Conservation (phyloP, 2,797 vertebrate species). For the Neosilurus hyrtlii region DNA sequence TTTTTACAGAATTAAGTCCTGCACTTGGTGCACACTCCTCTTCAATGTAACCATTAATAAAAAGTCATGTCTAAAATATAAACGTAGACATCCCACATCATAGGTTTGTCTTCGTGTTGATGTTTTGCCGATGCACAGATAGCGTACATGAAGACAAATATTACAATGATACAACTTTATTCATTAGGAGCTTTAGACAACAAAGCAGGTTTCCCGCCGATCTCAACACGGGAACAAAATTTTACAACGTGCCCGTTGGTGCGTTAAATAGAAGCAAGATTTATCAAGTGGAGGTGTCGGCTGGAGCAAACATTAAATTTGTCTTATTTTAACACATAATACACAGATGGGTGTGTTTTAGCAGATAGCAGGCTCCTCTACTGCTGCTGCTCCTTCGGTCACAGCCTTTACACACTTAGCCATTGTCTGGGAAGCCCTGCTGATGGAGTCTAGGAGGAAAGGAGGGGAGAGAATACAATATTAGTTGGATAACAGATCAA, state of each 20-base stretch:
- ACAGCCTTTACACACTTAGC: constrained; percentile 96
- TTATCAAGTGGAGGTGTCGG: constrained; percentile 25
- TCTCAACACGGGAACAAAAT: constrained; percentile 41
- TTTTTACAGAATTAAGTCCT: neutral
- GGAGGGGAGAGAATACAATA: too few species aligned
- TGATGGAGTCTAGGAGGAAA: constrained; percentile 80
- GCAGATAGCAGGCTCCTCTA: constrained; percentile 92
- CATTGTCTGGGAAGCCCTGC: constrained; percentile 98
- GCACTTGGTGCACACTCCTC: neutral
- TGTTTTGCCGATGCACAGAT: neutral
- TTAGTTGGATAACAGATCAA: neutral
- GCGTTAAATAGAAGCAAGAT: constrained; percentile 48
- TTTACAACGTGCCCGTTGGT: constrained; percentile 43
- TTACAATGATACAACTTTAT: constrained; percentile 54
- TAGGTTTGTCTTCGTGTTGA: neutral
- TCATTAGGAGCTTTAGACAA: constrained; percentile 58
- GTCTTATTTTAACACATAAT: neutral
- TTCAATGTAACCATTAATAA: neutral
- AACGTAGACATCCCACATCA: neutral
- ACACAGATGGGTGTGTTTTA: constrained; percentile 61
- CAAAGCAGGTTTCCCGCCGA: constrained; percentile 45
- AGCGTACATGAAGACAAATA: constrained; percentile 12
- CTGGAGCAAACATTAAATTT: neutral
- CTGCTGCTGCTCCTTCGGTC: constrained; percentile 88
- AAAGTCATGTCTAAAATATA: neutral